A percentile compares a stretch with the other conserved stretches of the same genome.
These are phyloP conservation scores for Pogonognathellus flavescens DNA, from an alignment of 1,140 invertebrate species.

Conservation along the genomic window DNA sequence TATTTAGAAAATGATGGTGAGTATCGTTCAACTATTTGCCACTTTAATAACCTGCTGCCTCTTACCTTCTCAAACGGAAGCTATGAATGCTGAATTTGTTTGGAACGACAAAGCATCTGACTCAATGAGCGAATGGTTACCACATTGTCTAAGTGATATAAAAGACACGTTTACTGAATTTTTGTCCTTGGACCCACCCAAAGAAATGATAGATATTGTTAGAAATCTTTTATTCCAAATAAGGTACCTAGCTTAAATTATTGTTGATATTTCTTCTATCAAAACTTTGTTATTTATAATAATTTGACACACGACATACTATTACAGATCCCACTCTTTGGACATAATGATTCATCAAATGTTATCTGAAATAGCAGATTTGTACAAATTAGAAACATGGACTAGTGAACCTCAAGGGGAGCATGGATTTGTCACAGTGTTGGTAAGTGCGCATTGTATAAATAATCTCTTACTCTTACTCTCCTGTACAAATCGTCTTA, in stretches of 20 bases:
- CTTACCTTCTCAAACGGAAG: constrained; percentile 17
- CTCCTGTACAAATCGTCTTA: not conserved
- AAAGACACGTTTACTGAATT: constrained; percentile 78
- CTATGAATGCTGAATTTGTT: constrained; percentile 47
- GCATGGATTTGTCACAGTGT: constrained; percentile 84
- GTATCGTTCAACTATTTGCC: constrained; percentile 78
- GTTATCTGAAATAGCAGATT: constrained; percentile 81
- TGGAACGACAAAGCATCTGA: constrained; percentile 62
- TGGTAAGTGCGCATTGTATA: constrained; percentile 74
- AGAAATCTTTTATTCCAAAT: constrained; percentile 89
- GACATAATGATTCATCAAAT: constrained; percentile 87
- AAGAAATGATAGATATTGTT: constrained; percentile 85
- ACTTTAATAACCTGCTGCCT: constrained; percentile 70
- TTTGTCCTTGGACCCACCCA: constrained; percentile 83
- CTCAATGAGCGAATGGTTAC: constrained; percentile 77
- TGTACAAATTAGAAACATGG: constrained; percentile 89
- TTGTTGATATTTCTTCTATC: not conserved
- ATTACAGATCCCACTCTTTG: constrained; percentile 83
- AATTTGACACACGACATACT: not conserved
- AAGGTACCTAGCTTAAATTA: constrained; percentile 69
- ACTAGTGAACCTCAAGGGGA: constrained; percentile 85
- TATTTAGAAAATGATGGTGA: constrained; percentile 76
- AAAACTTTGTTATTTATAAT: not conserved
- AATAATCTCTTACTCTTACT: not conserved
- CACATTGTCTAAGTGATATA: constrained; percentile 82